Evolutionary conservation across 2,113 vertebrate genomes (phyloP), one percentile per base, ranked within the genome.

Genomic region (Phocoena phocoena): DNA sequence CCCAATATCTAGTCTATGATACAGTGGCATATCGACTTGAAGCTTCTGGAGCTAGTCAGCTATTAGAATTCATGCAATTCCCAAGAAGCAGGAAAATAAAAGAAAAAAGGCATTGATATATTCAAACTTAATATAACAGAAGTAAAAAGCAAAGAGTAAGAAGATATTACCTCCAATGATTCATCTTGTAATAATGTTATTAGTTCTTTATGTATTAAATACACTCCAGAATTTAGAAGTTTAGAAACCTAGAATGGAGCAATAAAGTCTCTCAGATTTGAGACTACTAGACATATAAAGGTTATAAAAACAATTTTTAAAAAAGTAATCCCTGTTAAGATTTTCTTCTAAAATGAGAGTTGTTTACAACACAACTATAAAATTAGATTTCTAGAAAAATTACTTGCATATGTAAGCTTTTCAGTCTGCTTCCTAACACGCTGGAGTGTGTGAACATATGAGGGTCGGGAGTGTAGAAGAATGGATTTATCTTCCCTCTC

Each of bases 151-250:
- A 94, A 95, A 80, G 44, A 97, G n/a, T 79, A 95, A 96, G 87
- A 97, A 95, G 36, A 55, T 92, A 98, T 99, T 98, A 99, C 99
- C 99, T 99, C 99, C 97, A 99, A 97, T 92, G 99, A 99, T 55
- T 99, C 99, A 86, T 99, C 99, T 96, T 99, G 99, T 98, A 99
- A 99, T 26, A 99, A 97, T 1, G 98, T 97, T 96, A 99, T 98
- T 96, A 99, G 98, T 98, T 99, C 99, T 98, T 99, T 99, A 98
- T 99, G 99, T 98, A 99, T 99, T 96, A 99, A 97, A 94, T 99
- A 99, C 58, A 99, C 99, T 90, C 99, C 99, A 96, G 99, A 98
- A 98, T 99, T 99, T 79, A 99, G 99, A 98, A 99, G 99, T 98
- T 99, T 99, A 98, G 99, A 99, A 98, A 99, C 99, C 99, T 99